A percentile compares a stretch with the other conserved stretches of the same genome.
phyloP scores from a whole-genome alignment of 2,888 invertebrate genomes.

The Agriopis marginaria region DNA sequence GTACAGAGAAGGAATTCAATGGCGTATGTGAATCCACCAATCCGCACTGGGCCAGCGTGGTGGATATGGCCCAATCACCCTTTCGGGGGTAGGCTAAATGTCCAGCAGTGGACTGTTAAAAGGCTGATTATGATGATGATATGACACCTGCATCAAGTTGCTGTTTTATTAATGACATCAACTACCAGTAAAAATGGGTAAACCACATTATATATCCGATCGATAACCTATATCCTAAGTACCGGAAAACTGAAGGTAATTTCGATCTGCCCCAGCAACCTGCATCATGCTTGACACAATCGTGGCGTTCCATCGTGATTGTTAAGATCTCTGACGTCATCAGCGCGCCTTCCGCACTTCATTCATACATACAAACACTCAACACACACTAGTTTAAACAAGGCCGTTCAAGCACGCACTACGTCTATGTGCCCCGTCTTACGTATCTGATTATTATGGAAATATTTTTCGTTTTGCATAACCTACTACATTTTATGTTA shows the following conservation, averaged over 20 bases:
- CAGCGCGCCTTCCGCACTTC: constrained; percentile 55
- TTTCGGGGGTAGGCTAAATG: no score
- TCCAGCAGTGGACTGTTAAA: no score
- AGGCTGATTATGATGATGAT: no score
- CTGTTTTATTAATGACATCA: constrained; percentile 13
- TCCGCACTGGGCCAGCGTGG: no score
- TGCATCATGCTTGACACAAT: constrained; percentile 4
- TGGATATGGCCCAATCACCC: no score
- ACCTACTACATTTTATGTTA: constrained; percentile 19
- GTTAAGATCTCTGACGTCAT: constrained; percentile 50
- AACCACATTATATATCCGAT: constrained; percentile 13
- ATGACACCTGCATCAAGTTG: no score
- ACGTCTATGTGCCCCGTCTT: constrained; percentile 25
- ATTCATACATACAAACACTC: constrained; percentile 51
- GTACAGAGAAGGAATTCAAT: no score
- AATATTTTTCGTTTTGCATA: constrained; percentile 26
- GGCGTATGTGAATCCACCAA: no score
- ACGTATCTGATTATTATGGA: constrained; percentile 29
- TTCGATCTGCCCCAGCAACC: constrained; percentile 15
- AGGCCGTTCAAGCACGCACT: constrained; percentile 23
- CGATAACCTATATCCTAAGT: constrained; percentile 11
- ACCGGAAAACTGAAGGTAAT: constrained; percentile 25
- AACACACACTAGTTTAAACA: constrained; percentile 20
- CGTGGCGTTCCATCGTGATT: constrained; percentile 44
- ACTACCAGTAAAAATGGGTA: neutral